phyloP scores from a whole-genome alignment of 2,113 vertebrate species.

The Cepphus grylle region DNA sequence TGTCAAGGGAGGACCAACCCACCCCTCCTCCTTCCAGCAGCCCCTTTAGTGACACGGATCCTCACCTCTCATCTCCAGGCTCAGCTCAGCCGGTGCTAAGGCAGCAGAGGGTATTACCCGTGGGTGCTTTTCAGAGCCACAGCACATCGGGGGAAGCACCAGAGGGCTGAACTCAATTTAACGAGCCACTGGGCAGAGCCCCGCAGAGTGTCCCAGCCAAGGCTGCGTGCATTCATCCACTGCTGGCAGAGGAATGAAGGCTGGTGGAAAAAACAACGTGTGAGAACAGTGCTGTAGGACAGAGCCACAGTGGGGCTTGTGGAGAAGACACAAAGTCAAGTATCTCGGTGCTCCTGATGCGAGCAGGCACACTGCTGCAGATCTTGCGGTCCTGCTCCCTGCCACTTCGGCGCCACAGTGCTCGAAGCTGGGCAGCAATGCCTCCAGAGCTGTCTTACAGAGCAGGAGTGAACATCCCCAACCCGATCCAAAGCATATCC shows the following conservation, averaged over 20 bases:
- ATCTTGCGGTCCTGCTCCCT: fast-evolving
- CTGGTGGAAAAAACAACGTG: not conserved
- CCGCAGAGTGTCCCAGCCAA: not conserved
- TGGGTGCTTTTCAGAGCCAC: not conserved
- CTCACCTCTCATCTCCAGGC: not conserved
- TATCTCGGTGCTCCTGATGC: fast-evolving
- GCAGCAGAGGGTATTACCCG: not conserved
- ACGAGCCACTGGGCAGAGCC: not conserved
- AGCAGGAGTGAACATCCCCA: not conserved
- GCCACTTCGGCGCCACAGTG: too few species aligned
- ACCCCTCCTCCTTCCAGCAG: not conserved
- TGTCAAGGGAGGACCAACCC: not conserved
- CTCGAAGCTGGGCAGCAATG: not conserved
- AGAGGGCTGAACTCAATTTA: not conserved
- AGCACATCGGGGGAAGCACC: fast-evolving
- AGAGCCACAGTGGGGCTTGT: not conserved
- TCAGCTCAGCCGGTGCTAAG: not conserved
- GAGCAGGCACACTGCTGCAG: not conserved
- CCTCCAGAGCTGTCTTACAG: not conserved
- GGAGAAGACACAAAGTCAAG: not conserved
- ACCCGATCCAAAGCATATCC: not conserved
- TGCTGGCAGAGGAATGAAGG: not conserved
- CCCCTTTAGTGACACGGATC: not conserved
- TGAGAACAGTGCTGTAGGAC: not conserved
- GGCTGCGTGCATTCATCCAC: not conserved